Base-by-base conservation (phyloP, 2,113 vertebrate genomes). In the Limnothrissa miodon region DNA sequence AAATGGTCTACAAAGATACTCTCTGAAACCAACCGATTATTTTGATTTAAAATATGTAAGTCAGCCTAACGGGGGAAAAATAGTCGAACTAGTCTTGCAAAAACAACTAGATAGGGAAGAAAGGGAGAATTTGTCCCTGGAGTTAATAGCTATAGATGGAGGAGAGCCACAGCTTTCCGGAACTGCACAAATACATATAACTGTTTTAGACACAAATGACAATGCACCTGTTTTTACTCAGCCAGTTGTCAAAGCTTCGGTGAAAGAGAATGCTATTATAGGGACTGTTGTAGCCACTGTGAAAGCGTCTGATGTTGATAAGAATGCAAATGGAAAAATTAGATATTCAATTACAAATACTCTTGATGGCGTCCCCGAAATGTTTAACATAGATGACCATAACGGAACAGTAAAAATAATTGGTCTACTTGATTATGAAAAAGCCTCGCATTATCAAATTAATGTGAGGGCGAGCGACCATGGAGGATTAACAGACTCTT, bases 141-240 rank as follows among this genome's bases (percentile, higher is more conserved):
- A 83, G 1, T 80, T 95, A 59, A 94, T 83, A 0, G 95, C 93
- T 0, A 45, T 89, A 6, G 94, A 96, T 78, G 95, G 95, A 0
- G 93, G 93, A 5, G 89, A 82, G 62, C 93, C 93, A 0, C 87
- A 81, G 0, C 48, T n/a, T n/a, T 92, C 93, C 36, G 90, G 92
- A 0, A 91, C 90, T 0, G 39, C 92, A 0, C 80, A 88, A 84
- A 92, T 95, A 1, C 80, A 19, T 0, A 78, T 95, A 0, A 13
- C 87, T 74, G 88, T 96, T 11, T 66, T 94, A 81, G 94, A 95
- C 80, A 88, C 36, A 0, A 95, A 94, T 84, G 94, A 95, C 66
- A 94, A 95, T 66, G 86, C 87, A 0, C 93, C 94, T 4, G 62
- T 88, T 0, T 95, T 94, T 86, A 89, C 87, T 44, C 88, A 90